Evolutionary conservation across 1,140 invertebrate species (phyloP), one percentile per base, ranked within the genome.

Genomic region (Dicyema japonicum): DNA sequence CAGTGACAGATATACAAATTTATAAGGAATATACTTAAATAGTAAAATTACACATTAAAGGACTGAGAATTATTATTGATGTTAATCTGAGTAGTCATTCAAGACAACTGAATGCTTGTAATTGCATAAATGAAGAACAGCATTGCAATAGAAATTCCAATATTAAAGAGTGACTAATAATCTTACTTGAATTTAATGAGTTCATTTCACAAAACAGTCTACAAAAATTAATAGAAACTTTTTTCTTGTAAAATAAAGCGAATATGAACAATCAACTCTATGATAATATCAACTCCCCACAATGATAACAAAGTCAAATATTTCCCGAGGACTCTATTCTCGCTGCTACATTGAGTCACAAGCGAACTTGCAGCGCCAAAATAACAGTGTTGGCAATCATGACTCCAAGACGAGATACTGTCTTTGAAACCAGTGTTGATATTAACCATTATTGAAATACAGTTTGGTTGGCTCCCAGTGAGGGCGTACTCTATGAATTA

Each of bases 81-180:
- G 37, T 71, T 63, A 36, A 97, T 92, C 14, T 65, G 55, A 4
- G 69, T 69, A n/a, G n/a, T n/a, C n/a, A n/a, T 88, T 18, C 82
- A 82, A 57, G 92, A 92, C 31, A 90, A 67, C 66, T 94, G 85
- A 85, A 97, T 97, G 34, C 88, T 88, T 44, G 97, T 88, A 13
- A 97, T 82, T 30, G 85, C 85, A 45, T 92, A 94, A 38, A 97
- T 92, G 58, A 97, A 94, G 56, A 97, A 97, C 19, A 97, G 59
- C 66, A 97, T 72, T 9, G 92, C 70, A 40, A 97, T 97, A 5
- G 97, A 62, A 30, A 97, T 60, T 4, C 80, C 82, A 37, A 97
- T 88, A 51, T 97, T 94, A n/a, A 85, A 85, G 40, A 97, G 54
- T 18, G 88, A 88, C 62, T 94, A 69, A 12, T 15, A 18, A 3